These are phyloP conservation scores for Gibbula magus DNA, from an alignment of 2,888 invertebrate species.

Conservation along the genomic window DNA sequence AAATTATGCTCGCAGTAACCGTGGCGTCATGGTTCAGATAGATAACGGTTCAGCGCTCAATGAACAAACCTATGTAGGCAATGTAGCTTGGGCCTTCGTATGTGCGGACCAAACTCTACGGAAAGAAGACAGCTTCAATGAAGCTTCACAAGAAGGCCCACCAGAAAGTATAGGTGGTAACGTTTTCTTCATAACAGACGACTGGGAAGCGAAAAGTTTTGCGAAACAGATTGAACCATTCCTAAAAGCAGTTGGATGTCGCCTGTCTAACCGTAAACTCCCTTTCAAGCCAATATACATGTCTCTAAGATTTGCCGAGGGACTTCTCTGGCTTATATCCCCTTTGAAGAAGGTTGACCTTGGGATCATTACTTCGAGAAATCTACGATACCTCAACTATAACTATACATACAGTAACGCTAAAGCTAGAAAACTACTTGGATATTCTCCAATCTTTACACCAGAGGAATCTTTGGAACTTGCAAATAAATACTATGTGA, in stretches of 20 bases:
- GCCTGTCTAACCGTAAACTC: conserved; percentile 50
- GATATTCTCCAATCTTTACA: conserved; percentile 76
- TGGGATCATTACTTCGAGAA: conserved; percentile 35
- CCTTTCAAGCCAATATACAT: conserved; percentile 60
- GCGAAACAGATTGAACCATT: conserved; percentile 75
- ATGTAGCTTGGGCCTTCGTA: conserved; percentile 81
- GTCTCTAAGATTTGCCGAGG: conserved; percentile 44
- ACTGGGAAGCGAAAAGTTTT: conserved; percentile 79
- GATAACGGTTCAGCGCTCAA: conserved; percentile 77
- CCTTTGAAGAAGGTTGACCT: conserved; percentile 51
- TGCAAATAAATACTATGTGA: conserved; percentile 28
- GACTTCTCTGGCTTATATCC: conserved; percentile 43
- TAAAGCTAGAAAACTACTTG: conserved; percentile 78
- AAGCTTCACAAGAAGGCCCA: conserved; percentile 58
- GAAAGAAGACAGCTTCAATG: neutral
- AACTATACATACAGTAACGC: conserved; percentile 79
- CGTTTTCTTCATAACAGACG: conserved; percentile 80
- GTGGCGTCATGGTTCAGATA: conserved; percentile 77
- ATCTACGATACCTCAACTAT: conserved; percentile 73
- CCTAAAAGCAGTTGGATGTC: conserved; percentile 50
- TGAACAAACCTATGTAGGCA: conserved; percentile 77
- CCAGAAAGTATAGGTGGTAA: conserved; percentile 75
- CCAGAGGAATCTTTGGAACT: conserved; percentile 71
- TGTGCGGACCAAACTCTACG: conserved; percentile 79
- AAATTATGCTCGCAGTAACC: conserved; percentile 76